Conservation (phyloP, 2,888 invertebrate genomes). For the Epinotia brunnichana region DNA sequence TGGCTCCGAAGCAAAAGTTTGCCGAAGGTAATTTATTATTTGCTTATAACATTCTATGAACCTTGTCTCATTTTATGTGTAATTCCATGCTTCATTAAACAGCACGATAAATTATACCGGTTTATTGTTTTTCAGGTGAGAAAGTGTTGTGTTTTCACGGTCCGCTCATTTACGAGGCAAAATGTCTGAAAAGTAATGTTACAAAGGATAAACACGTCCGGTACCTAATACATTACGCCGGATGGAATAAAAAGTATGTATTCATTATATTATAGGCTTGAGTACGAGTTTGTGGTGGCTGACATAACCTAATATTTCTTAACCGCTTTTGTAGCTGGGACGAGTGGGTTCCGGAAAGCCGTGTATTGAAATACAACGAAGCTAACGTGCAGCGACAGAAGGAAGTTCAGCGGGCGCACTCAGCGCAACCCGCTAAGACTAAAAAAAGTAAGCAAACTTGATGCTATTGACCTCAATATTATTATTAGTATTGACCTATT, state of each 20-base stretch:
- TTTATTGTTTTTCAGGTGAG: slow-evolving; percentile 85
- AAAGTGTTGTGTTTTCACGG: slow-evolving; percentile 98
- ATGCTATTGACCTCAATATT: background rate
- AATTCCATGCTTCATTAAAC: no score
- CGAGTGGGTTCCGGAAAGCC: slow-evolving; percentile 95
- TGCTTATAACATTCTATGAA: background rate
- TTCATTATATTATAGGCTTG: background rate
- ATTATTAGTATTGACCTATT: no score
- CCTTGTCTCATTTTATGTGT: background rate
- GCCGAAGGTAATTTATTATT: slow-evolving; percentile 84
- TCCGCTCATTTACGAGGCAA: slow-evolving; percentile 97
- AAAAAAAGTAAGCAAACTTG: slow-evolving; percentile 81
- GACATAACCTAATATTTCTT: slow-evolving; percentile 32
- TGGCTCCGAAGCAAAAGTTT: slow-evolving; percentile 89
- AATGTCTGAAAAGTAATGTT: slow-evolving; percentile 93
- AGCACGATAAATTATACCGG: background rate
- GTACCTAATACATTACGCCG: slow-evolving; percentile 98
- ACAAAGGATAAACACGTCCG: slow-evolving; percentile 94
- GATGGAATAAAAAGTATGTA: slow-evolving; percentile 98
- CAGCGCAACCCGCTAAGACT: slow-evolving; percentile 87
- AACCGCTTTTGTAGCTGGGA: slow-evolving; percentile 86
- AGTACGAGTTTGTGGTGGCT: slow-evolving; percentile 27
- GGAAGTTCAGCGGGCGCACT: slow-evolving; percentile 92
- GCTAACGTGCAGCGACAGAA: slow-evolving; percentile 94
- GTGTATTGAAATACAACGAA: slow-evolving; percentile 95